Base-by-base conservation (phyloP, 1,140 invertebrate species). In the Matsumurasca onukii region DNA sequence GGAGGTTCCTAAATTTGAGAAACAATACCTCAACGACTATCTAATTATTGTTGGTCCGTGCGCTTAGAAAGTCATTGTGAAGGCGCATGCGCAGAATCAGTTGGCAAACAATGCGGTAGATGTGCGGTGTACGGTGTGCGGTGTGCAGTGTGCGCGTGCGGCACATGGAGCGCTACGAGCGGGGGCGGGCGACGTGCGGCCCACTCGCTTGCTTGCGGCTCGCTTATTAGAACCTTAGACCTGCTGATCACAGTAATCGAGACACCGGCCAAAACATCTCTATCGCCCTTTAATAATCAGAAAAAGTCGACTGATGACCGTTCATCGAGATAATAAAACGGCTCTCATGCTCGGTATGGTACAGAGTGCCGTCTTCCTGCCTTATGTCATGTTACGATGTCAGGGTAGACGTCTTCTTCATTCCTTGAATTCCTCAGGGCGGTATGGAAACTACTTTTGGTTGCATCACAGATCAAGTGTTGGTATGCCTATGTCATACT, bases 281-380 rank as follows among this genome's bases (percentile, higher is more conserved):
- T 59, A 59, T 59, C 55, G 55, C 55, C 55, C 55, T 59, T 59
- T 59, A 59, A 59, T 59, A 59, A 59, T 59, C 55, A 59, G 55
- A 59, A 59, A 59, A 59, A 59, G 55, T 59, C 24, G 5, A 5
- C 55, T 59, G 55, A 59, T 59, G 55, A 59, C 55, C 55, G 55
- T 3, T 24, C 55, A 59, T 59, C 55, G 55, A 59, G 55, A 59
- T 59, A 59, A 59, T 59, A 59, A 59, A 59, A 59, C 55, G 55
- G 55, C 55, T 59, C 24, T 59, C 15, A 59, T 17, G 34, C n/a
- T n/a, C n/a, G n/a, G n/a, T n/a, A n/a, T n/a, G n/a, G n/a, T n/a
- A n/a, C n/a, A n/a, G n/a, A n/a, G n/a, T n/a, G n/a, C n/a, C n/a
- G 34, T 17, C 34, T 17, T 17, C 34, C 17, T 39, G 5, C 34